Base-by-base conservation (phyloP, 1,140 invertebrate species). In the Dreissena polymorpha region DNA sequence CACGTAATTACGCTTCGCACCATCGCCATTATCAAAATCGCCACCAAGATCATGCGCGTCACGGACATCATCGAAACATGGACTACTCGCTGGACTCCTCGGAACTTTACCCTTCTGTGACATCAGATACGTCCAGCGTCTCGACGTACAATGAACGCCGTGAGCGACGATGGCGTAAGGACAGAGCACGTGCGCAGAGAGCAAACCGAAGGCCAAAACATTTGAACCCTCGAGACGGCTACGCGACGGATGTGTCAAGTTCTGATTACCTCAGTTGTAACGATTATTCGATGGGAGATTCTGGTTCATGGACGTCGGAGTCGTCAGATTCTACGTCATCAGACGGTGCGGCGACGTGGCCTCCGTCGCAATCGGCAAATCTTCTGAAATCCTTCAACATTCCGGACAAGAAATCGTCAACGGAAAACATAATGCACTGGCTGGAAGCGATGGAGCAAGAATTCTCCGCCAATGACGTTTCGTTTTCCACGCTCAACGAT, bases 181-280 rank as follows among this genome's bases (percentile, higher is more conserved):
- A 57, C 5, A 67, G 53, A 16, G 39, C 39, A 5, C 25, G 14
- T 27, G 18, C n/a, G n/a, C 60, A 83, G 39, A 73, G 27, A 55
- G 49, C 57, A 2, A 60, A 50, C 18, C 64, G 53, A 13, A 27
- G 53, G 14, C n/a, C 16, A 55, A 67, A 64, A 68, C 60, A 71
- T 51, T 83, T 68, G 29, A 72, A 68, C 12, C 53, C 63, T 10
- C 60, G 67, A 53, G 72, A 75, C 27, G 72, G 80, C 10, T 83
- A 83, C 50, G 67, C 80, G 8, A 74, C 80, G 50, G 80, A 83
- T 69, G 53, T 83, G 18, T 83, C 80, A 10, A 83, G 74, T 75
- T 83, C 80, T 23, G 80, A 83, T 53, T 74, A 83, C 53, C 80
- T 83, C 72, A 83, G 80, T 83, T 74, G 65, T 68, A 83, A 83